Percentiles rank a stretch among this genome's conserved stretches.
These are phyloP conservation scores for Polylopha cassiicola DNA, from an alignment of 2,888 invertebrate genomes.

Conservation along the genomic window DNA sequence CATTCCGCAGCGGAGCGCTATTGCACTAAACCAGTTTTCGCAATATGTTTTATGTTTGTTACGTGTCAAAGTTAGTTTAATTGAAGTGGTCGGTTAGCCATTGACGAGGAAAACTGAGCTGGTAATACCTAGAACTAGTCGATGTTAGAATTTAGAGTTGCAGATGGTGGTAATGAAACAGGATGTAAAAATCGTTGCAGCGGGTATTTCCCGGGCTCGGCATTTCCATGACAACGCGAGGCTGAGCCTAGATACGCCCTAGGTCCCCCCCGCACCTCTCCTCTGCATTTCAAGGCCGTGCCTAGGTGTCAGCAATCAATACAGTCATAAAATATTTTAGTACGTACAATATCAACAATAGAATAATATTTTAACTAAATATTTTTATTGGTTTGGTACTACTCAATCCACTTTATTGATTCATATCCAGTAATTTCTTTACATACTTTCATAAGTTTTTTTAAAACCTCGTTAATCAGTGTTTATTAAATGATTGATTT, in stretches of 20 bases:
- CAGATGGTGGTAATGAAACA: too few species aligned
- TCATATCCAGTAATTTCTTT: too few species aligned
- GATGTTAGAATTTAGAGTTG: conserved; percentile 14
- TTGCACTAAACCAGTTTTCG: conserved; percentile 52
- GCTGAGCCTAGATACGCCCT: conserved; percentile 31
- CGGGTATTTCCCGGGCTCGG: conserved; percentile 25
- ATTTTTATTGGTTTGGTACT: too few species aligned
- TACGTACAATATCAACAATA: too few species aligned
- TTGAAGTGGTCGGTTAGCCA: conserved; percentile 37
- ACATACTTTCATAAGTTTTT: too few species aligned
- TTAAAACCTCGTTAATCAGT: too few species aligned
- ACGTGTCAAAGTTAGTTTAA: conserved; percentile 44
- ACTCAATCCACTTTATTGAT: too few species aligned
- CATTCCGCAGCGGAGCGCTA: conserved; percentile 55
- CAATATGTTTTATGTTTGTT: conserved; percentile 41
- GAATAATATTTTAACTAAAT: too few species aligned
- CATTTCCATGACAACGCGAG: conserved; percentile 29
- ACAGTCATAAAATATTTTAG: conserved; percentile 14
- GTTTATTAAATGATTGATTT: too few species aligned
- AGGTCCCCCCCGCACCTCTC: conserved; percentile 30
- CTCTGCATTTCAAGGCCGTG: conserved; percentile 32
- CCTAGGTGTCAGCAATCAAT: conserved; percentile 32
- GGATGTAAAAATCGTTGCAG: too few species aligned
- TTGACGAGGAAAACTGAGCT: conserved; percentile 3
- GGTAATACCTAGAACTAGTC: conserved; percentile 15